phyloP scores from a whole-genome alignment of 2,888 invertebrate genomes.

The Megastigmus dorsalis region DNA sequence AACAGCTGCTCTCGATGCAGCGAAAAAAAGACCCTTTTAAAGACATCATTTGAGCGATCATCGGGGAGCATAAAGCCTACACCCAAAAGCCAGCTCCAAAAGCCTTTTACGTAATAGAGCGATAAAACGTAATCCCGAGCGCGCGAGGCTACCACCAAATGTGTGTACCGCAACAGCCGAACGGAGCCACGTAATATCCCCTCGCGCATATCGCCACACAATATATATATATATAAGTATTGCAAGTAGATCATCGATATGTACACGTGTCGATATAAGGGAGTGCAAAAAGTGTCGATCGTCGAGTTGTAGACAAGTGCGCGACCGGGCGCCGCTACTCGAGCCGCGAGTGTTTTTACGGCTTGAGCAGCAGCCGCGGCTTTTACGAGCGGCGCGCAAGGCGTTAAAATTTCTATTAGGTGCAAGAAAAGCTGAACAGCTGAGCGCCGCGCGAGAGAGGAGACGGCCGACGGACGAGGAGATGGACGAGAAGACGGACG shows the following conservation, averaged over 20 bases:
- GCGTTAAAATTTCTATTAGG: conserved; percentile 49
- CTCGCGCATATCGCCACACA: no score
- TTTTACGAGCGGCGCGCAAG: conserved; percentile 34
- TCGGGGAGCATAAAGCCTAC: not conserved
- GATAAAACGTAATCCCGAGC: conserved; percentile 25
- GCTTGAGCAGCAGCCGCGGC: not conserved
- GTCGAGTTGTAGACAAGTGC: no score
- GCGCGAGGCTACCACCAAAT: not conserved
- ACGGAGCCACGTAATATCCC: no score
- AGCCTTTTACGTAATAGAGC: conserved; percentile 25
- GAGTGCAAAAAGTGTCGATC: no score
- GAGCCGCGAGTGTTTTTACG: not conserved
- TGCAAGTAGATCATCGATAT: no score
- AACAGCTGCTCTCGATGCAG: not conserved
- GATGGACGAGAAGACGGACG: not conserved
- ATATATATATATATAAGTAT: not conserved
- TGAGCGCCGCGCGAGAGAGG: no score
- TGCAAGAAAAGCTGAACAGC: not conserved
- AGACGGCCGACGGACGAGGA: not conserved
- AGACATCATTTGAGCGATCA: conserved; percentile 7
- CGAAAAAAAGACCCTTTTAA: not conserved
- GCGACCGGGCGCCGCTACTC: no score
- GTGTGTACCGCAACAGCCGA: no score
- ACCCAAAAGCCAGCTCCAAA: no score
- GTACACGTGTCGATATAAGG: no score